These are phyloP conservation scores for Pseudomugil gertrudae DNA, from an alignment of 2,797 vertebrate species.

Conservation along the genomic window DNA sequence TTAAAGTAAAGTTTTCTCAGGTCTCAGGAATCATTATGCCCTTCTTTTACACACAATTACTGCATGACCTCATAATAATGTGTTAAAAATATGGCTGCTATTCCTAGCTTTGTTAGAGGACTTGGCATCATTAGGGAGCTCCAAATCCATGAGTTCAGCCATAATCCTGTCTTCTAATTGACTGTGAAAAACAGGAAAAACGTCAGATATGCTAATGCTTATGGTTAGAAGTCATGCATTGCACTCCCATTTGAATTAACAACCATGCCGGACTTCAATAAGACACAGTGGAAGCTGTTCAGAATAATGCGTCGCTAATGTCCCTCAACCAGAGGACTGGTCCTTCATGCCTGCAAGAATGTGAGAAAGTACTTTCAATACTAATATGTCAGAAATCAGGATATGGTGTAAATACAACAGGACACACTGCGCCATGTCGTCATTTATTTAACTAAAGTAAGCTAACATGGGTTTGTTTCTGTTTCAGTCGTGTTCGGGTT, in stretches of 20 bases:
- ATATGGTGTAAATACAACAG: no score
- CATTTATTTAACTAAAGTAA: no score
- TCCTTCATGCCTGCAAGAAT: no score
- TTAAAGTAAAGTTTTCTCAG: conserved; percentile 31
- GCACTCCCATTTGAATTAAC: conserved; percentile 32
- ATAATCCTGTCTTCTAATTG: conserved; percentile 45
- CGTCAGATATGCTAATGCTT: conserved; percentile 50
- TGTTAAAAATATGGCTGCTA: conserved; percentile 34
- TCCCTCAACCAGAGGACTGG: neutral
- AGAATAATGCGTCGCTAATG: neutral
- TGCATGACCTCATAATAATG: conserved; percentile 44
- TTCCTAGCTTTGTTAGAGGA: conserved; percentile 41
- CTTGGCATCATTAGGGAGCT: conserved; percentile 53
- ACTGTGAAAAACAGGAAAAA: conserved; percentile 47
- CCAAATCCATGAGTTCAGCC: conserved; percentile 27
- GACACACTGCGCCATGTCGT: no score
- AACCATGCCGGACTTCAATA: neutral
- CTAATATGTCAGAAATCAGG: no score
- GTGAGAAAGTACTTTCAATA: no score
- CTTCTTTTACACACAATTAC: conserved; percentile 50
- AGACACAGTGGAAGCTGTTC: neutral
- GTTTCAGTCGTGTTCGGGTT: no score
- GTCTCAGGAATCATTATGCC: conserved; percentile 6
- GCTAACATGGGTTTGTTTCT: no score
- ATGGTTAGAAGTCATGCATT: conserved; percentile 35